Evolutionary conservation across 1,140 invertebrate genomes (phyloP).

Genomic region (Charaxes varanes): DNA sequence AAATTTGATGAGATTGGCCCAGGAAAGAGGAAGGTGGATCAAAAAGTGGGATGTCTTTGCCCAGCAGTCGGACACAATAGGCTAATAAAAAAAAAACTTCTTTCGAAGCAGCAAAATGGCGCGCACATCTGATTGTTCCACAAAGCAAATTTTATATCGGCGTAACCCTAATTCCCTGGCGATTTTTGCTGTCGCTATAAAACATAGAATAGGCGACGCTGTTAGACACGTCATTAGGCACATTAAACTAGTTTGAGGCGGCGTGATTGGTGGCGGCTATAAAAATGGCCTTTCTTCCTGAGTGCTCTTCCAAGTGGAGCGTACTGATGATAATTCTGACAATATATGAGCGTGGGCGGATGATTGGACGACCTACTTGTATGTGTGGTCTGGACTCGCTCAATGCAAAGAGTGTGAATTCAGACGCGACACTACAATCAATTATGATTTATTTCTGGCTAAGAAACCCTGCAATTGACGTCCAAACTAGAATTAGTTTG

Average conservation of each 20-base stretch:
- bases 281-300: constrained; percentile 15
- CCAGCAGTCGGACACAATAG: too few species aligned
- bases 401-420: constrained; percentile 1
- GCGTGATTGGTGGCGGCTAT: constrained; percentile 1
- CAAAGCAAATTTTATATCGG: constrained; percentile 5
- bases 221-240: constrained; percentile 3
- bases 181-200: constrained; percentile 5
- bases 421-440: background rate
- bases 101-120: too few species aligned
- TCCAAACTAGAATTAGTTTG: too few species aligned
- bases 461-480: too few species aligned
- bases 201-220: background rate
- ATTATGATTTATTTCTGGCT: too few species aligned
- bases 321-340: constrained; percentile 9
- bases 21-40: too few species aligned
- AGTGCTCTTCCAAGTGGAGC: constrained; percentile 13
- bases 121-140: too few species aligned
- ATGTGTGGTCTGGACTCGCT: constrained; percentile 10
- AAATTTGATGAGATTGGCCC: too few species aligned
- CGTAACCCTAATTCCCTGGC: constrained; percentile 3
- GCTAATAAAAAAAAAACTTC: too few species aligned
- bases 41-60: too few species aligned
- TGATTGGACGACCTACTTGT: constrained; percentile 18
- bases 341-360: constrained; percentile 16
- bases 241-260: constrained; percentile 1